phyloP scores from a whole-genome alignment of 2,113 vertebrate species.

The Megaptera novaeangliae region DNA sequence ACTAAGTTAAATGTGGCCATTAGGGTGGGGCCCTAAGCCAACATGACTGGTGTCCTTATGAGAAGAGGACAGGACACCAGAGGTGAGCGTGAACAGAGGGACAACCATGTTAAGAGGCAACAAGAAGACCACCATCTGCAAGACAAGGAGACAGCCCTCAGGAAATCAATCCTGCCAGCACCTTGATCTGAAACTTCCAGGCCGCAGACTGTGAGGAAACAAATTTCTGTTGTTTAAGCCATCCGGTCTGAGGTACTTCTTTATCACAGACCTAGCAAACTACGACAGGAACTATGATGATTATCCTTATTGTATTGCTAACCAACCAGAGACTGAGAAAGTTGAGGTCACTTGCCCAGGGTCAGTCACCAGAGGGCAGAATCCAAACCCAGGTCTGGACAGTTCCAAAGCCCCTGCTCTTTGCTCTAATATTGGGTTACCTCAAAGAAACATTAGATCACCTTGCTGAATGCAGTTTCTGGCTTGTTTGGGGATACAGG shows the following conservation, averaged over 20 bases:
- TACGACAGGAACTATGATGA: too few species aligned
- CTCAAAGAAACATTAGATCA: background rate
- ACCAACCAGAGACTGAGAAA: background rate
- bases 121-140: background rate
- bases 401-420: background rate
- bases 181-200: background rate
- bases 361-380: background rate
- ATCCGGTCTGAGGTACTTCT: background rate
- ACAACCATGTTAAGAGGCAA: accelerated
- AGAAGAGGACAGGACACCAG: background rate
- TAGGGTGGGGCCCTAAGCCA: background rate
- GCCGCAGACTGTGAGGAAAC: background rate
- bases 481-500: background rate
- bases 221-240: background rate
- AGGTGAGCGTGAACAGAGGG: background rate
- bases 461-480: background rate
- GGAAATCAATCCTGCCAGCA: background rate
- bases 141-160: background rate
- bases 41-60: background rate
- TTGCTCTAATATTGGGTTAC: background rate
- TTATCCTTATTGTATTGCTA: accelerated
- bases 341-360: background rate
- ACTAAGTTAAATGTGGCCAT: background rate
- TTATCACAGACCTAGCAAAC: background rate
- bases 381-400: background rate